Percentiles rank a stretch among this genome's conserved stretches.
phyloP scores from a whole-genome alignment of 92 coral and sea anemone species.

The Muricea muricata region DNA sequence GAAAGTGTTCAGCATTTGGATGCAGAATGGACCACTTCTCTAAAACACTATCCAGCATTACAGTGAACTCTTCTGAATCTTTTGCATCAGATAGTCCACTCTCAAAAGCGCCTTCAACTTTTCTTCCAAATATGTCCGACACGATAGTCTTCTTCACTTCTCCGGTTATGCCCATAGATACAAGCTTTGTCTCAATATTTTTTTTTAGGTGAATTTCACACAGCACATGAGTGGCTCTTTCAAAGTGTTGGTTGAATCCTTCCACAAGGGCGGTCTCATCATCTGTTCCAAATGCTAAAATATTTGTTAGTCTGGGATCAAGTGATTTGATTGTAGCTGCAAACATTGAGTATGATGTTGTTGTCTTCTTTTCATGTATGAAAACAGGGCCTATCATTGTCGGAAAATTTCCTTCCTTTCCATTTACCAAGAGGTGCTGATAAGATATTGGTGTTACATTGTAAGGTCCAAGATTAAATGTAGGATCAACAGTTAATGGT shows the following conservation, averaged over 20 bases:
- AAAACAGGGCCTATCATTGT: slow-evolving; percentile 40
- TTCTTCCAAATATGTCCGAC: too few species aligned
- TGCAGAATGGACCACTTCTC: background rate
- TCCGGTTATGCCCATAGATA: slow-evolving; percentile 48
- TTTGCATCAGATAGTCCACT: too few species aligned
- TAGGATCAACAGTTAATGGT: too few species aligned
- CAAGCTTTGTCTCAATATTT: slow-evolving; percentile 52
- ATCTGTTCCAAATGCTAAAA: slow-evolving; percentile 62
- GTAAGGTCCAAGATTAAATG: slow-evolving; percentile 49
- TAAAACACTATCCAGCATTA: background rate
- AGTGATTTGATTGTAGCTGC: slow-evolving; percentile 29
- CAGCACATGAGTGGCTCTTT: slow-evolving; percentile 55
- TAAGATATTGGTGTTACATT: slow-evolving; percentile 54
- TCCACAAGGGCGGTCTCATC: slow-evolving; percentile 41
- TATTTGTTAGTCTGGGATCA: slow-evolving; percentile 26
- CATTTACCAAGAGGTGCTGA: slow-evolving; percentile 41
- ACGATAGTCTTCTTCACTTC: too few species aligned
- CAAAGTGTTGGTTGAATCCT: slow-evolving; percentile 35
- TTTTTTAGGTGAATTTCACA: slow-evolving; percentile 59
- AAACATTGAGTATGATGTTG: slow-evolving; percentile 25
- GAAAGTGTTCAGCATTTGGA: too few species aligned
- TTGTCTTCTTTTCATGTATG: slow-evolving; percentile 32
- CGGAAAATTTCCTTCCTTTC: slow-evolving; percentile 45
- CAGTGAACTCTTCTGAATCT: slow-evolving; percentile 15
- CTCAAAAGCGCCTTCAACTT: too few species aligned